Evolutionary conservation across 1,140 invertebrate genomes (phyloP).

Genomic region (Platyscapa corneri): DNA sequence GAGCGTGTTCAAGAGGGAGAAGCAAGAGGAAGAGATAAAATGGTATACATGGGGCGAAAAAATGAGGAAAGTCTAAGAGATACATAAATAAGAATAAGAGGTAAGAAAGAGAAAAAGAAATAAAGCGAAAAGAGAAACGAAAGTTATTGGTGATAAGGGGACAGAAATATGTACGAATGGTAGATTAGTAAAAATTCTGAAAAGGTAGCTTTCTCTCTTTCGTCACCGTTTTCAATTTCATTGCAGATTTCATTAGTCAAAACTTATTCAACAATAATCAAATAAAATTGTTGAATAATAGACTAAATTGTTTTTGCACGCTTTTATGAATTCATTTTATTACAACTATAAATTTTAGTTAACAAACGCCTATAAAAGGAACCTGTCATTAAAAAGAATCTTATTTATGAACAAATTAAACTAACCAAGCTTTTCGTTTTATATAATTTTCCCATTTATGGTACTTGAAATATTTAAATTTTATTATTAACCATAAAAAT

Average conservation of each 20-base stretch:
- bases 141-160: neutral
- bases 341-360: neutral
- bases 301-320: neutral
- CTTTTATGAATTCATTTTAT: neutral
- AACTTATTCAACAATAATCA: neutral
- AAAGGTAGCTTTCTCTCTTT: slow-evolving; percentile 21
- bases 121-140: neutral
- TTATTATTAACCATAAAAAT: no score
- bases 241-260: slow-evolving; percentile 4
- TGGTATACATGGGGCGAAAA: neutral
- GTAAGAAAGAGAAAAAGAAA: neutral
- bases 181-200: slow-evolving; percentile 1
- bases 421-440: no score
- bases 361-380: no score
- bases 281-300: neutral
- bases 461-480: no score
- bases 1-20: neutral
- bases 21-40: neutral
- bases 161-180: neutral
- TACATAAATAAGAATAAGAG: neutral
- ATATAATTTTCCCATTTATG: no score
- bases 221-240: slow-evolving; percentile 7
- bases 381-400: no score
- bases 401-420: no score
- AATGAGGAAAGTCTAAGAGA: neutral